Base-by-base conservation (phyloP, 2,113 vertebrate genomes). In the Natator depressus region DNA sequence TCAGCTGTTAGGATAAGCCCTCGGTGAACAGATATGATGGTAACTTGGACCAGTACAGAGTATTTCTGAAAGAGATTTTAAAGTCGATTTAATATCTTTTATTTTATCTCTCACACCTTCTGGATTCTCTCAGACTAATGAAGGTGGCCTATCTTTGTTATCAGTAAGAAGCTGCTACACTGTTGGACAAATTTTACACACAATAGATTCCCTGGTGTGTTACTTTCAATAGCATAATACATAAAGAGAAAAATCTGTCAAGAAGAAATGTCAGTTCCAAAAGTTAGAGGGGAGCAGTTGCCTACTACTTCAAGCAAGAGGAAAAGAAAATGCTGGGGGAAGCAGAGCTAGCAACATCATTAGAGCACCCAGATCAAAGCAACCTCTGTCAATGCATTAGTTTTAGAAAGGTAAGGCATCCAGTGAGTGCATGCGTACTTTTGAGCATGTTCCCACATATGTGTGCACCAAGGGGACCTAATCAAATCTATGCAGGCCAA, bases 121-220 rank as follows among this genome's bases (percentile, higher is more conserved):
- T 75, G 2, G 14, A 80, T 80, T 92, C 31, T 35, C 25, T 8
- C 2, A 57, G 2, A 89, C 22, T 75, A 90, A 91, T 87, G 35
- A 86, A 94, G 42, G 29, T 69, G 29, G 5, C 10, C 31, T 82
- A 38, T 85, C 57, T 87, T 92, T 91, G 8, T 84, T n/a, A 55
- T 80, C 29, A 17, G 5, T 54, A 84, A 54, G 2, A 3, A 17
- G 4, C 31, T 88, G 8, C 22, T 89, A 42, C 53, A 55, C 31
- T 82, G 13, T 4, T 59, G 38, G n/a, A 51, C 0, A 13, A 10
- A 35, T 19, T 31, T 1, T 0, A 59, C 3, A 51, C 2, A 69
- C 5, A 10, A 51, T 29, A 65, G 38, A 31, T 47, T 55, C 87
- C 54, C 5, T 0, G 0, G 4, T 46, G 5, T 19, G 54, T 82